Evolutionary conservation across 2,113 vertebrate species (phyloP), one percentile per base, ranked within the genome.

Genomic region (Balaenoptera acutorostrata): DNA sequence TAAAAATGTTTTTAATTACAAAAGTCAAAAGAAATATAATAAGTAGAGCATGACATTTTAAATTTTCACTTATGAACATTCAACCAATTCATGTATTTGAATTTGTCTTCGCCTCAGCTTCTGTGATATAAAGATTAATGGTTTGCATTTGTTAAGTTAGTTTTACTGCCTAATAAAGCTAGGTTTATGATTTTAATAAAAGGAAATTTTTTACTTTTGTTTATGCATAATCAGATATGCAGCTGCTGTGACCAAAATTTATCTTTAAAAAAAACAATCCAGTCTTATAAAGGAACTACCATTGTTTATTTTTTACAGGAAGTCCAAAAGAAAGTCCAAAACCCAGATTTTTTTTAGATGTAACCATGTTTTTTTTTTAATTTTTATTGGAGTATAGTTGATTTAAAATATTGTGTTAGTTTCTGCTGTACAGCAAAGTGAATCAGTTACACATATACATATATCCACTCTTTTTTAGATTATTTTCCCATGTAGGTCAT

Each of bases 171-270:
- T 61, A 82, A 33, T 77, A 55, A 89, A 89, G 5, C 44, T 86
- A 89, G 25, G 29, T 66, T 93, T 93, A 96, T 95, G 18, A 88
- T 71, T 96, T 96, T 96, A 96, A 92, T 71, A 52, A 93, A 93
- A 95, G 52, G 59, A 89, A 90, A 81, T 71, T 91, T n/a, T 85
- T 92, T 90, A 77, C 77, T 86, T 97, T 88, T 93, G 49, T 94
- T 96, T 78, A 77, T 87, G 21, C 31, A 78, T 82, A 95, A 88
- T 90, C 69, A 90, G 36, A 82, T 86, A 31, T 91, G 52, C 18
- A 95, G 39, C 64, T 88, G 6, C 72, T 71, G 1, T 59, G 78
- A 95, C 21, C 3, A 89, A 88, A 86, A 91, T 82, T 39, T 85
- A 72, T 39, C 52, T 21, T 14, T 78, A 33, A 61, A 44, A 93